A percentile compares a stretch with the other conserved stretches of the same genome.
These are phyloP conservation scores for Bemisia tabaci DNA, from an alignment of 1,140 invertebrate species.

Conservation along the genomic window DNA sequence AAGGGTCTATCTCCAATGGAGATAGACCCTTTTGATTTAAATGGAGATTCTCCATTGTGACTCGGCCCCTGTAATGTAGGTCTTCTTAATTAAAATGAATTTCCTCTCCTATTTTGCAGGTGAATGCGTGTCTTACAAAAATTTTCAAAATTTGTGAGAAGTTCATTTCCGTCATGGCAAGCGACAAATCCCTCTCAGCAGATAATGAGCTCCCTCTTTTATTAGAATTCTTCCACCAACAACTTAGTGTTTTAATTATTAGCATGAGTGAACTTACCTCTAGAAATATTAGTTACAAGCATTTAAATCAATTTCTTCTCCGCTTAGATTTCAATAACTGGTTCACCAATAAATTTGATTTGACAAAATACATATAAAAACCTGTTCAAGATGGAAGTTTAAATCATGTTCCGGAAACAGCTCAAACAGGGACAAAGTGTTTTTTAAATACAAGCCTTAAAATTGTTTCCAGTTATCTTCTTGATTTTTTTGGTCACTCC, in stretches of 20 bases:
- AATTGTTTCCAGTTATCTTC: no score
- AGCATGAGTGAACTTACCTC: neutral
- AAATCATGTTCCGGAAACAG: no score
- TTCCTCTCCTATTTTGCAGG: neutral
- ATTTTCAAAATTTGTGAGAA: neutral
- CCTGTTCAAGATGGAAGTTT: no score
- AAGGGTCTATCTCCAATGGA: no score
- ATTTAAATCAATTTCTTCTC: neutral
- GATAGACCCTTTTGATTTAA: no score
- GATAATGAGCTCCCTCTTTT: neutral
- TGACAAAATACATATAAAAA: neutral
- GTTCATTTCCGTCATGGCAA: neutral
- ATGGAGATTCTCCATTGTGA: no score
- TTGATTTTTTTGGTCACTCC: no score
- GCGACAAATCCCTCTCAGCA: neutral
- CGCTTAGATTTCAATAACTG: neutral
- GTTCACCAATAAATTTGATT: neutral
- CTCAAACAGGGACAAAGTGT: no score
- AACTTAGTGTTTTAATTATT: neutral
- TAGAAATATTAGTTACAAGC: neutral
- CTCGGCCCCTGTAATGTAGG: no score
- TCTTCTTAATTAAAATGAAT: no score
- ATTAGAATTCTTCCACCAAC: neutral
- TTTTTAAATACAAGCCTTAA: no score
- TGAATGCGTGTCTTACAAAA: neutral